phyloP scores from a whole-genome alignment of 2,888 invertebrate species.

The Dryobota labecula region DNA sequence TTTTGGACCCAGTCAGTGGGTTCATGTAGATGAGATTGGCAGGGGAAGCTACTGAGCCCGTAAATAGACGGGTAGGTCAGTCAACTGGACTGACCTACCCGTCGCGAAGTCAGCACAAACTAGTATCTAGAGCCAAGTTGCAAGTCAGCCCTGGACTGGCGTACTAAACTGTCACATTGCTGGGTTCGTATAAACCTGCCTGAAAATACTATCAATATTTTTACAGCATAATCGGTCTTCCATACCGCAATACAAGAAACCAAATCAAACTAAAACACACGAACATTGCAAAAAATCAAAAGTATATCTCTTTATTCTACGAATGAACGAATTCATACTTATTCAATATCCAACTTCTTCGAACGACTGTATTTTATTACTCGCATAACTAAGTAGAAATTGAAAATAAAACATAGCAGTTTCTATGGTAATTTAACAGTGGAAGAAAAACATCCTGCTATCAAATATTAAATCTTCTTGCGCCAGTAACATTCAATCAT shows the following conservation, averaged over 20 bases:
- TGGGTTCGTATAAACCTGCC: too few species aligned
- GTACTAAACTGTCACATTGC: too few species aligned
- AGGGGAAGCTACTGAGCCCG: too few species aligned
- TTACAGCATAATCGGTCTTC: neutral
- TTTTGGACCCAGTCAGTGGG: too few species aligned
- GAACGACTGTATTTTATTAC: slow-evolving; percentile 22
- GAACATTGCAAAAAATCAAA: slow-evolving; percentile 3
- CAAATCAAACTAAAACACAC: neutral
- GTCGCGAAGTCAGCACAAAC: too few species aligned
- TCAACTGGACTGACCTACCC: too few species aligned
- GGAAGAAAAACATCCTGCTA: slow-evolving; percentile 41
- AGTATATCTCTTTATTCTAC: slow-evolving; percentile 1
- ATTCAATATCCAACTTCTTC: slow-evolving; percentile 11
- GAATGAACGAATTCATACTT: neutral
- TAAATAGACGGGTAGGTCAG: too few species aligned
- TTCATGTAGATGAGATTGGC: too few species aligned
- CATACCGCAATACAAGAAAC: neutral
- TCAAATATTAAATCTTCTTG: slow-evolving; percentile 47
- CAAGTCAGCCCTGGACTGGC: too few species aligned
- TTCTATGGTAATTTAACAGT: slow-evolving; percentile 37
- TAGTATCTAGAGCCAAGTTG: too few species aligned
- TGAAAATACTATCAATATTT: too few species aligned
- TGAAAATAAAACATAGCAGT: slow-evolving; percentile 22
- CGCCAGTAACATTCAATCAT: slow-evolving; percentile 51
- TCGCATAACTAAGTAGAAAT: slow-evolving; percentile 16